phyloP scores from a whole-genome alignment of 2,113 vertebrate species.

The Bombycilla garrulus region DNA sequence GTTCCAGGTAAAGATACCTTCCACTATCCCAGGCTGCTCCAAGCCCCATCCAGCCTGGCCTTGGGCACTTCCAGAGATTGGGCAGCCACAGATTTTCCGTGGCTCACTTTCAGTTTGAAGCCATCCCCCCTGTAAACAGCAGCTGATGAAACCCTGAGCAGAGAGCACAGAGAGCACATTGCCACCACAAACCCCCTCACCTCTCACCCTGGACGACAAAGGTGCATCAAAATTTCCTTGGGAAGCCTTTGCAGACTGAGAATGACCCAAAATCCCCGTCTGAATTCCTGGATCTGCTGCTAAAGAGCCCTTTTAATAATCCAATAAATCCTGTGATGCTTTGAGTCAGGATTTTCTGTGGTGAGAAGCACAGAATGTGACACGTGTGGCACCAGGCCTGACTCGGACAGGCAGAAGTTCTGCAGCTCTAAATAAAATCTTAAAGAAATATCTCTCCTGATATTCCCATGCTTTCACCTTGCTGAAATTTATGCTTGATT shows the following conservation, averaged over 20 bases:
- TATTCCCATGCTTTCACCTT: background rate
- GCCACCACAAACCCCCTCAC: background rate
- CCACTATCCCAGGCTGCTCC: background rate
- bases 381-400: background rate
- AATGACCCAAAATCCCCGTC: background rate
- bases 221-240: background rate
- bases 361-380: background rate
- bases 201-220: background rate
- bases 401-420: background rate
- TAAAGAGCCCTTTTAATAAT: background rate
- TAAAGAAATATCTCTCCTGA: background rate
- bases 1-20: too few relatives aligned
- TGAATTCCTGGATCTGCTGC: constrained; percentile 8
- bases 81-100: rapidly evolving
- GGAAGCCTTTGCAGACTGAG: background rate
- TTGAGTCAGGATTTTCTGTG: background rate
- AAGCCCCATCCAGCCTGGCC: rapidly evolving
- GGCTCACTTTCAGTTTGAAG: background rate
- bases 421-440: background rate
- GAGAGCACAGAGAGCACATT: background rate
- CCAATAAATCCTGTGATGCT: background rate
- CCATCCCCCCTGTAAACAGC: background rate
- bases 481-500: background rate
- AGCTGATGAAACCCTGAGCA: background rate
- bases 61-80: background rate